A percentile compares a stretch with the other conserved stretches of the same genome.
Conservation (phyloP, 2,888 invertebrate species). For the Melieria picta region DNA sequence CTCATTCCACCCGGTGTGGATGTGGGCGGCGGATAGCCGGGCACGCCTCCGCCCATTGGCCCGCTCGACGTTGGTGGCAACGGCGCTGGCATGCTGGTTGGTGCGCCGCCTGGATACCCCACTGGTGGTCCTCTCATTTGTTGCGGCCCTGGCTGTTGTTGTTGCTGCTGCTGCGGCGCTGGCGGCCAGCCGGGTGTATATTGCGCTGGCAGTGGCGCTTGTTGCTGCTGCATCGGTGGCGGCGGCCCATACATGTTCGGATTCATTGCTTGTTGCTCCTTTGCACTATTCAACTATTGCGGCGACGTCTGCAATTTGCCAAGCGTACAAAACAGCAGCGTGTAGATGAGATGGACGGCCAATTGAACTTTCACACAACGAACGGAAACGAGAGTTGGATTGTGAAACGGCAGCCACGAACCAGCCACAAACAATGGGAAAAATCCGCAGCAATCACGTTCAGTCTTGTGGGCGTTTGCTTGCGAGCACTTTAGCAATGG, state of each 20-base stretch:
- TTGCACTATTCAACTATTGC: not conserved
- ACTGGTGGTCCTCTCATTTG: conserved; percentile 42
- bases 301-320: not conserved
- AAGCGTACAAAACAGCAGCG: conserved; percentile 5
- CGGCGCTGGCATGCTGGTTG: conserved; percentile 7
- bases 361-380: conserved; percentile 16
- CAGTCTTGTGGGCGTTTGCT: too few species aligned
- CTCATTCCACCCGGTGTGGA: conserved; percentile 36
- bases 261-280: conserved; percentile 50
- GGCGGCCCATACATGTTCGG: conserved; percentile 63
- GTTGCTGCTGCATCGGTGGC: conserved; percentile 46
- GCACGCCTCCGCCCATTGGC: not conserved
- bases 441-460: too few species aligned
- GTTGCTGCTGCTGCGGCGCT: conserved; percentile 38
- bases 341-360: not conserved
- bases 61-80: conserved; percentile 3
- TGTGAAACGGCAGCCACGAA: too few species aligned
- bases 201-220: conserved; percentile 51
- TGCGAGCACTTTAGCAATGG: not conserved
- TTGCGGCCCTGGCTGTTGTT: conserved; percentile 8
- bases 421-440: too few species aligned
- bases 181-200: conserved; percentile 44
- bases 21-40: conserved; percentile 46
- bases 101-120: conserved; percentile 4
- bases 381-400: not conserved